Conservation (phyloP, 2,888 invertebrate species). For the Dryomyza anilis region DNA sequence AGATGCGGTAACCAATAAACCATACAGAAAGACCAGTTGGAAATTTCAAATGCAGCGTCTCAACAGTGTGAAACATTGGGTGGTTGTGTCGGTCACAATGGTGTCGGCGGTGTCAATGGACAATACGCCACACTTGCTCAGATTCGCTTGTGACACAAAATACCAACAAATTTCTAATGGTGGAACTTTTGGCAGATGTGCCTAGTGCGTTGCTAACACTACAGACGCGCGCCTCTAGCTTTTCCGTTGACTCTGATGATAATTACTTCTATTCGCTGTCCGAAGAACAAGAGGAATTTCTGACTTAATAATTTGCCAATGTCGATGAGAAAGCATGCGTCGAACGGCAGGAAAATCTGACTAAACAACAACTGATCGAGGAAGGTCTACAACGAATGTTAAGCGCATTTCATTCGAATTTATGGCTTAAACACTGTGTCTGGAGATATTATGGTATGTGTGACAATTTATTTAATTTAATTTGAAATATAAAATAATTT, state of each 20-base stretch:
- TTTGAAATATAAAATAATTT: slow-evolving; percentile 23
- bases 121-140: slow-evolving; percentile 60
- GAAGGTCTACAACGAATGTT: slow-evolving; percentile 73
- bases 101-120: slow-evolving; percentile 32
- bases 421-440: slow-evolving; percentile 63
- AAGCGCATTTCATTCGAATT: slow-evolving; percentile 56
- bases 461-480: too few species aligned
- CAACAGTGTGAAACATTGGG: slow-evolving; percentile 36
- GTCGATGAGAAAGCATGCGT: slow-evolving; percentile 87
- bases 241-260: slow-evolving; percentile 83
- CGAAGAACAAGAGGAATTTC: slow-evolving; percentile 88
- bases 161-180: slow-evolving; percentile 95
- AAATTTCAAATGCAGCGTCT: slow-evolving; percentile 54
- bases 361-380: slow-evolving; percentile 84
- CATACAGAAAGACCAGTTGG: slow-evolving; percentile 62
- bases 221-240: slow-evolving; percentile 80
- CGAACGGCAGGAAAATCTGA: slow-evolving; percentile 82
- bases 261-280: slow-evolving; percentile 85
- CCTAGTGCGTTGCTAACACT: slow-evolving; percentile 63
- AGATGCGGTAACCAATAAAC: slow-evolving; percentile 56
- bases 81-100: slow-evolving; percentile 29
- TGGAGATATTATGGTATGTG: slow-evolving; percentile 61
- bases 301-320: slow-evolving; percentile 89
- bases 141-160: slow-evolving; percentile 87
- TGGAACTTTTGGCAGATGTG: slow-evolving; percentile 81